Evolutionary conservation across 1,140 invertebrate genomes (phyloP), one percentile per base, ranked within the genome.

Genomic region (Centruroides vittatus): DNA sequence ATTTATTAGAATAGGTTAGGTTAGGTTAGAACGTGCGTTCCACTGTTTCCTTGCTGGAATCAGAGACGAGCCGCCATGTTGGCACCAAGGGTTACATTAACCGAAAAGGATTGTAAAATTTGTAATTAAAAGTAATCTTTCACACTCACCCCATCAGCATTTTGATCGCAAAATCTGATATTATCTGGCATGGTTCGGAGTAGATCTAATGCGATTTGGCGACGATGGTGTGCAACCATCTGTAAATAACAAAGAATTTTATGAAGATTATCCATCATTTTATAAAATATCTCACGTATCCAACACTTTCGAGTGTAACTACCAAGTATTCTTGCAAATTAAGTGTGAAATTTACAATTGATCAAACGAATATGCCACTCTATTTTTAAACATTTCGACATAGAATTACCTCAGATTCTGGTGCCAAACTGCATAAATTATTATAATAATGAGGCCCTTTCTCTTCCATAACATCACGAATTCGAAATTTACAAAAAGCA

Each of bases 121-220:
- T 49, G 9, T 49, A 55, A 41, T 34, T 10, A 11, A 35, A n/a
- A 34, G 34, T n/a, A 34, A 10, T 41, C 1, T 55, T 13, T 9
- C n/a, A 9, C 69, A 9, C 69, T 66, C 53, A 79, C 76, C 8
- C 78, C 77, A 60, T 75, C 75, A n/a, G 74, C 74, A 59, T 78
- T 71, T 6, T 74, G 67, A 47, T 68, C 70, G 52, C 75, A 73
- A 65, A 78, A 80, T 66, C 78, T 73, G 52, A 72, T 70, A 64
- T 80, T 80, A 66, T 76, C 75, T 10, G 79, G 79, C 36, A 80
- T 67, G 1, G 79, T 80, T 61, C 79, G 66, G 11, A 78, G 63
- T 34, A 80, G 66, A 70, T 80, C 78, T 35, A 80, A 64, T 61
- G 79, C 78, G 64, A 80, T 79, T 73, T 79, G 71, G 52, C 61